A percentile compares a stretch with the other conserved stretches of the same genome.
Evolutionary conservation across 2,797 vertebrate genomes (phyloP).

Genomic region (Mus caroli): DNA sequence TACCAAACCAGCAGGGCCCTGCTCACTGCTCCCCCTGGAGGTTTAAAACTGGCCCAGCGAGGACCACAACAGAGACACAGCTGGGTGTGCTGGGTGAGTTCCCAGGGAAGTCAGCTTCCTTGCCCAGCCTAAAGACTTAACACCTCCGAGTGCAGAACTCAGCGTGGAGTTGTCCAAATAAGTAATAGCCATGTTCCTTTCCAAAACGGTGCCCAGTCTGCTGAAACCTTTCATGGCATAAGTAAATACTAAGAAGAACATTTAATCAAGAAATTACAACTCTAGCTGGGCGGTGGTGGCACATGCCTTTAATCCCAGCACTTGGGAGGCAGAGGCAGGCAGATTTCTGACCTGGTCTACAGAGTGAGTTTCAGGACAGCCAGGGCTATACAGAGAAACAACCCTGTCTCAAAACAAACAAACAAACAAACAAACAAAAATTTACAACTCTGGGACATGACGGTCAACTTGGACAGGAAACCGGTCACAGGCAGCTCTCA

Average conservation of each 20-base stretch:
- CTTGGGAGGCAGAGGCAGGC: no score
- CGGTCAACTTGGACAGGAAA: not conserved
- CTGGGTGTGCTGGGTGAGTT: not conserved
- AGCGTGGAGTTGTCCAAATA: not conserved
- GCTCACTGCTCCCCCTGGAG: conserved; percentile 71
- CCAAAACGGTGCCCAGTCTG: not conserved
- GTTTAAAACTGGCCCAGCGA: not conserved
- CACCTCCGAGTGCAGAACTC: not conserved
- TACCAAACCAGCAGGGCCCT: not conserved
- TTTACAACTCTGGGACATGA: not conserved
- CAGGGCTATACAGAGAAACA: no score
- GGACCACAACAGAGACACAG: not conserved
- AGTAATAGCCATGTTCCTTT: not conserved
- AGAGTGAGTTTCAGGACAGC: no score
- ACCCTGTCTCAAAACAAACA: no score
- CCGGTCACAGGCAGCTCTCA: not conserved
- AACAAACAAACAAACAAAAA: no score
- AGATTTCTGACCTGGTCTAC: no score
- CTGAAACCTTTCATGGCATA: conserved; percentile 18
- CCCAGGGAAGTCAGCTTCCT: not conserved
- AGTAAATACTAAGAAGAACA: conserved; percentile 64
- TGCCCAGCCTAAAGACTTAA: conserved; percentile 20
- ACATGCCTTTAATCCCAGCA: no score
- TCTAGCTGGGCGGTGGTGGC: no score
- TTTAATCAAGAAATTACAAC: not conserved